Base-by-base conservation (phyloP, 2,113 vertebrate genomes). In the Chloroceryle aenea region DNA sequence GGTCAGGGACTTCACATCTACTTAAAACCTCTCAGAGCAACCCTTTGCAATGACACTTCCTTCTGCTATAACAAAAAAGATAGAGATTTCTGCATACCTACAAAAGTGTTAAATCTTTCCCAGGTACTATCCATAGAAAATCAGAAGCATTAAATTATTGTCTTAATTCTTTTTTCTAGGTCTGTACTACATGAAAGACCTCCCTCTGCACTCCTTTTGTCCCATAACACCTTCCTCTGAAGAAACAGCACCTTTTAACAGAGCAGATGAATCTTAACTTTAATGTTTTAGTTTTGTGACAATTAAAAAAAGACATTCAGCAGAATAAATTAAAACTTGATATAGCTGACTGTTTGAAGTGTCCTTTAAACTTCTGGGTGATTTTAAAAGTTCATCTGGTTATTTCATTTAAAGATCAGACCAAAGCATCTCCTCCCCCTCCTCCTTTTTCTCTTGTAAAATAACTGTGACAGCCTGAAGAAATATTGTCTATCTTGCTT, bases 281-380 rank as follows among this genome's bases (percentile, higher is more conserved):
- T 27, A 91, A 67, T 85, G 14, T 11, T 71, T 92, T 61, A 1
- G 26, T 58, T 84, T 76, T 40, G 78, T 47, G 56, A 76, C 81
- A 93, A 88, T 96, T 95, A 95, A 80, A 30, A 58, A 71, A 50
- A 91, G 43, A 18, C 9, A 67, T 26, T 63, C 87, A 63, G 69
- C 75, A 88, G 85, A 94, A 88, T 90, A 83, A 97, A 97, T 75
- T 85, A 88, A 76, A 92, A 61, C 27, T 61, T 69, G 73, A 73
- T 72, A 66, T 10, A 30, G 25, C 13, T 53, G 62, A 10, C 71
- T 79, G 29, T 83, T 78, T 93, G 68, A 97, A 95, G 62, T 38
- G 29, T 64, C 83, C 91, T 93, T 96, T 95, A 66, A 91, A 94
- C 84, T 92, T 90, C 19, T 23, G 27, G 8, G 43, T 45, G 29